Percentiles rank a stretch among this genome's conserved stretches.
These are phyloP conservation scores for Forpus xanthops DNA, from an alignment of 2,797 vertebrate species.

Conservation along the genomic window DNA sequence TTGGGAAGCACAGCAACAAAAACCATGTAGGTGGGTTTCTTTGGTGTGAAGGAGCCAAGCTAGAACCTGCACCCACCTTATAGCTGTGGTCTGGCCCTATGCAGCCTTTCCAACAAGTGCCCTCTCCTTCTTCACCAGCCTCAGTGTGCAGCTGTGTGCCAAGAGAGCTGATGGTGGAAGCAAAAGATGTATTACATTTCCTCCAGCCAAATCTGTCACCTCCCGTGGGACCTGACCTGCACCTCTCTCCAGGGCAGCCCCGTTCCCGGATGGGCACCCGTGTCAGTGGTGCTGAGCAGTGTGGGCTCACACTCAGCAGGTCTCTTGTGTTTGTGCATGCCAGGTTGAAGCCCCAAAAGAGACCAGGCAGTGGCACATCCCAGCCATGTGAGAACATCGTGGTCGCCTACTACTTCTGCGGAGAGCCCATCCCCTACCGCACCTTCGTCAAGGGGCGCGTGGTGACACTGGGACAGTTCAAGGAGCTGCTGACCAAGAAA, in stretches of 20 bases:
- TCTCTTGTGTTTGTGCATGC: background rate
- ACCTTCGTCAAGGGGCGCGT: constrained; percentile 91
- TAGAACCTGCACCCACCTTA: background rate
- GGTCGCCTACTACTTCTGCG: constrained; percentile 97
- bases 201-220: background rate
- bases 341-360: constrained; percentile 88
- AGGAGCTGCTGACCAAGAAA: constrained; percentile 98
- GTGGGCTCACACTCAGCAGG: background rate
- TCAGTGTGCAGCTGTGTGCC: accelerated
- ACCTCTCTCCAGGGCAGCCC: background rate
- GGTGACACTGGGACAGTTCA: constrained; percentile 95
- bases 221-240: background rate
- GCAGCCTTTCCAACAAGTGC: background rate
- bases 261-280: accelerated
- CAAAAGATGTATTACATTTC: accelerated
- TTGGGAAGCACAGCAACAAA: background rate
- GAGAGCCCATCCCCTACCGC: constrained; percentile 96
- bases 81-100: background rate
- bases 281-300: background rate
- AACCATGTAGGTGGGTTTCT: background rate
- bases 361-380: constrained; percentile 24
- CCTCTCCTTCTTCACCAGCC: accelerated
- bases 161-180: background rate
- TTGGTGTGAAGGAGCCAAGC: background rate
- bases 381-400: constrained; percentile 88